These are phyloP conservation scores for Drosophila dunni DNA, from an alignment of 1,140 invertebrate genomes.

Conservation along the genomic window DNA sequence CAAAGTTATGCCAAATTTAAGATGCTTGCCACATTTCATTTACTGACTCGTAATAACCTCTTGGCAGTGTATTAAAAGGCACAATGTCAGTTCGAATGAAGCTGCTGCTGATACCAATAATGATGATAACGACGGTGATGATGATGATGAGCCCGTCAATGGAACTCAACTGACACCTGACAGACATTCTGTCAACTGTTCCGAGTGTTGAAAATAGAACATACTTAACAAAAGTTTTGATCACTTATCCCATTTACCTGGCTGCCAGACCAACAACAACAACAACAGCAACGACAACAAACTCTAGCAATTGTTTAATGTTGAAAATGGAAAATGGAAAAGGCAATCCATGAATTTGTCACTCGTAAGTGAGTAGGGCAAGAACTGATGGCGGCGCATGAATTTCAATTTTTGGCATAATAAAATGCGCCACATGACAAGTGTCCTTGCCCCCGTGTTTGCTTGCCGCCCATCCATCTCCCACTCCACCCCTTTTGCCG, in stretches of 20 bases:
- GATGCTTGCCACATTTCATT: background rate
- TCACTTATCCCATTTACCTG: slow-evolving; percentile 32
- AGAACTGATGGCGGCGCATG: slow-evolving; percentile 44
- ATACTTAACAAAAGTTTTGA: slow-evolving; percentile 40
- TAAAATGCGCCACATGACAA: slow-evolving; percentile 62
- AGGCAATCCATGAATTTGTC: slow-evolving; percentile 50
- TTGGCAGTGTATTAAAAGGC: slow-evolving; percentile 2
- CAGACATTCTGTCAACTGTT: slow-evolving; percentile 42
- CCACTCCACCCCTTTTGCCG: background rate
- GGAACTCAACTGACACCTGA: slow-evolving; percentile 34
- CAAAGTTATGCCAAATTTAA: background rate
- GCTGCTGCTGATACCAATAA: slow-evolving; percentile 1
- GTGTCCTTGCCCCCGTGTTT: slow-evolving; percentile 46
- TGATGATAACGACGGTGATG: slow-evolving; percentile 4
- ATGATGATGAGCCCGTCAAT: slow-evolving; percentile 41
- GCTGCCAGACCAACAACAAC: slow-evolving; percentile 2
- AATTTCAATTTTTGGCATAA: slow-evolving; percentile 70
- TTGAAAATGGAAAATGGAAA: slow-evolving; percentile 1
- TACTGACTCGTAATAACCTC: background rate
- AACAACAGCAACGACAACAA: slow-evolving; percentile 5
- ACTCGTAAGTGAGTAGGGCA: slow-evolving; percentile 50
- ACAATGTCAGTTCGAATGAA: background rate
- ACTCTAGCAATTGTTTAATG: slow-evolving; percentile 6
- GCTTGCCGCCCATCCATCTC: background rate
- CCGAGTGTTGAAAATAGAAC: slow-evolving; percentile 44